Evolutionary conservation across 2,888 invertebrate genomes (phyloP).

Genomic region (Amiota mariae): DNA sequence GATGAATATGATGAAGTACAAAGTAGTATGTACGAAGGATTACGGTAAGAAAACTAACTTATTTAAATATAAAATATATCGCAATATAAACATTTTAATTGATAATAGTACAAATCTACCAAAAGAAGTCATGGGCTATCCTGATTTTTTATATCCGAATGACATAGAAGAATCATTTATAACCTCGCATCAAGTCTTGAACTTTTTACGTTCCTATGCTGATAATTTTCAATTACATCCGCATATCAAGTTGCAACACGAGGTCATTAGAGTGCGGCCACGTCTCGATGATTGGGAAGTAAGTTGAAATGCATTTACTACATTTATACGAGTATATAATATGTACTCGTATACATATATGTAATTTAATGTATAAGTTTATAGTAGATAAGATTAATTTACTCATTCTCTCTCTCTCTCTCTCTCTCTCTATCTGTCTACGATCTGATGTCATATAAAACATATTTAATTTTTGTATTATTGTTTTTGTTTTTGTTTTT

Average conservation of each 20-base stretch:
- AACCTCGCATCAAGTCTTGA: conserved; percentile 82
- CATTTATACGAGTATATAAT: conserved; percentile 23
- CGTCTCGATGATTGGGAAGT: conserved; percentile 78
- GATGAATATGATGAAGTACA: conserved; percentile 88
- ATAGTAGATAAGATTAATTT: conserved; percentile 30
- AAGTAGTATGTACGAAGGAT: conserved; percentile 93
- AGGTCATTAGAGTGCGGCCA: conserved; percentile 77
- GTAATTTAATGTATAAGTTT: conserved; percentile 13
- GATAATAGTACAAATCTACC: conserved; percentile 88
- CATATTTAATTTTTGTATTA: conserved; percentile 7
- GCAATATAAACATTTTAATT: too few species aligned
- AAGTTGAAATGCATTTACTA: conserved; percentile 69
- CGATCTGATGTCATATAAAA: conserved; percentile 5
- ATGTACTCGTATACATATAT: neutral
- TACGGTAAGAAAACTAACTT: conserved; percentile 78
- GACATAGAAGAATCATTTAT: conserved; percentile 81
- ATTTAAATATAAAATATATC: too few species aligned
- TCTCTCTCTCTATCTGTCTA: neutral
- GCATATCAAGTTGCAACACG: conserved; percentile 79
- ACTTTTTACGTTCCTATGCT: conserved; percentile 84
- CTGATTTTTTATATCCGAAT: conserved; percentile 86
- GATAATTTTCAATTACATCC: conserved; percentile 80
- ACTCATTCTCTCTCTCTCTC: neutral
- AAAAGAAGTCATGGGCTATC: conserved; percentile 94
- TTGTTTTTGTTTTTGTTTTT: conserved; percentile 4